Evolutionary conservation across 2,113 vertebrate genomes (phyloP).

Genomic region (Rhynchopsitta pachyrhyncha): DNA sequence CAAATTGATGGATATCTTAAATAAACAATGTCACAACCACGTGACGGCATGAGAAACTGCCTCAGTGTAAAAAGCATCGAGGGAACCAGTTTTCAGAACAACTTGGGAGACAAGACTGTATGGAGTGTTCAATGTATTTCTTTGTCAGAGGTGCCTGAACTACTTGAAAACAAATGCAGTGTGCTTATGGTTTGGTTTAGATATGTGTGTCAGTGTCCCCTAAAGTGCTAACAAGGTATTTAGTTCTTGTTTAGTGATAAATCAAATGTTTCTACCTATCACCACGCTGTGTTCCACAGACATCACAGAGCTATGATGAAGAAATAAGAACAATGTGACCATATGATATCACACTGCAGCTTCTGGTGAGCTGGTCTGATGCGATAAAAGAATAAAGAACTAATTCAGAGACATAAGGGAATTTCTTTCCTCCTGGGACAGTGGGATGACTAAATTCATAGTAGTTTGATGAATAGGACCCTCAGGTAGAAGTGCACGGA

Average conservation of each 20-base stretch:
- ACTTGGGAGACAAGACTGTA: neutral
- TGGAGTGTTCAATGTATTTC: neutral
- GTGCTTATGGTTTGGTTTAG: neutral
- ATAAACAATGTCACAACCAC: neutral
- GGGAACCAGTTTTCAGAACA: neutral
- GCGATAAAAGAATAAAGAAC: neutral
- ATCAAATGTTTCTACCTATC: neutral
- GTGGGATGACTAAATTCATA: neutral
- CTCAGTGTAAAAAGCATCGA: neutral
- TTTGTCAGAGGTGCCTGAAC: neutral
- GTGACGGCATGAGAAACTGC: neutral
- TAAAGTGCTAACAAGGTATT: neutral
- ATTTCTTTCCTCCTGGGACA: neutral
- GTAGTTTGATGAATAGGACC: fast-evolving
- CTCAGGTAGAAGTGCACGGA: neutral
- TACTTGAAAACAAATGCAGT: neutral
- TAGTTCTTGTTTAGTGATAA: neutral
- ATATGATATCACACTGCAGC: too few relatives aligned
- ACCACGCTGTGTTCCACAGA: neutral
- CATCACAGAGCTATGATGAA: neutral
- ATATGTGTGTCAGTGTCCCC: fast-evolving
- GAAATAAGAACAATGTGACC: neutral
- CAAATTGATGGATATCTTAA: neutral
- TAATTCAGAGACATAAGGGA: neutral
- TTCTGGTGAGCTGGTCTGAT: fast-evolving